Evolutionary conservation across 1,140 invertebrate genomes (phyloP).

Genomic region (Pachyrhynchus sulphureomaculatus): DNA sequence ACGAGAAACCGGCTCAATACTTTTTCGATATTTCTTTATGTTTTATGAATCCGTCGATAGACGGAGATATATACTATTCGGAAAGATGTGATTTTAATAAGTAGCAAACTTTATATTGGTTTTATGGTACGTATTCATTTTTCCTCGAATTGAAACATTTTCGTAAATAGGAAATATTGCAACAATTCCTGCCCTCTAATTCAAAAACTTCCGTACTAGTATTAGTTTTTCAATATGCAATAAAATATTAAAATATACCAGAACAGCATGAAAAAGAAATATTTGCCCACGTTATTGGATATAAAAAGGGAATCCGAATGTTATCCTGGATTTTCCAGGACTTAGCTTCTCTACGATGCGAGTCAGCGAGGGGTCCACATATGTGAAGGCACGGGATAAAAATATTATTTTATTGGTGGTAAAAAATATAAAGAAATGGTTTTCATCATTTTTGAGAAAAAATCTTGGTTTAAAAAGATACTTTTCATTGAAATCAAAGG

Average conservation of each 20-base stretch:
- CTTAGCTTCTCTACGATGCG: conserved; percentile 16
- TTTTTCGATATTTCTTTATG: too few relatives aligned
- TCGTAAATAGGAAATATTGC: too few relatives aligned
- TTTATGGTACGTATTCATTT: too few relatives aligned
- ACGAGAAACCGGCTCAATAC: too few relatives aligned
- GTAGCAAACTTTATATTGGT: too few relatives aligned
- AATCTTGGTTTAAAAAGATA: neutral
- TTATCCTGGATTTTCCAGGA: conserved; percentile 33
- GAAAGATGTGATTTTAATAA: too few relatives aligned
- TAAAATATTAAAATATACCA: conserved; percentile 21
- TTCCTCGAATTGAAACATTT: too few relatives aligned
- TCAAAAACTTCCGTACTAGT: neutral
- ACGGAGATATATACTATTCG: too few relatives aligned
- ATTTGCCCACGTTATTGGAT: conserved; percentile 29
- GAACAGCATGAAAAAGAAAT: conserved; percentile 29
- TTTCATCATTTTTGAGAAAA: neutral
- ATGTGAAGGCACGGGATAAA: conserved; percentile 17
- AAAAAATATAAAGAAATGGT: neutral
- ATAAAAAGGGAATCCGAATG: conserved; percentile 29
- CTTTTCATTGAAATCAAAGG: too few relatives aligned
- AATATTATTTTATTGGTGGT: conserved; percentile 17
- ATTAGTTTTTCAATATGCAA: conserved; percentile 10
- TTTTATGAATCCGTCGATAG: too few relatives aligned
- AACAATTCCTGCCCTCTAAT: too few relatives aligned
- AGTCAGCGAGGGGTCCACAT: conserved; percentile 27